phyloP scores from a whole-genome alignment of 2,113 vertebrate genomes.

The Apodemus speciosus region DNA sequence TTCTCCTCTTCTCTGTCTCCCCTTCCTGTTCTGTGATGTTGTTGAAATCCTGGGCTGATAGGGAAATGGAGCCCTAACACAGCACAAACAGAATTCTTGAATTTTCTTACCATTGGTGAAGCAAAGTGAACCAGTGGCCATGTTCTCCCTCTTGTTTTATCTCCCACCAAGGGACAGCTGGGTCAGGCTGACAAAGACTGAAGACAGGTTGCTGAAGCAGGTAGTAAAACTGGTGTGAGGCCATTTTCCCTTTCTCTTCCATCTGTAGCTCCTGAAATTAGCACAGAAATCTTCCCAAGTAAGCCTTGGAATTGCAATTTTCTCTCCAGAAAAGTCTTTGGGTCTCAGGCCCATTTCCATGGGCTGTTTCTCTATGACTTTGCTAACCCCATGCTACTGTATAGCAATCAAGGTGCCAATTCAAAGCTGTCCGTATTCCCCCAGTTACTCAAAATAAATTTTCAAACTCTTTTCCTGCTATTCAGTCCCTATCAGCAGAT shows the following conservation, averaged over 20 bases:
- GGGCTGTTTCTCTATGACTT: background rate
- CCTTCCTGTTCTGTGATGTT: background rate
- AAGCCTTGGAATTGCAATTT: background rate
- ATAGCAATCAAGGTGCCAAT: background rate
- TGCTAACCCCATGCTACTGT: background rate
- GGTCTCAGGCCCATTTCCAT: background rate
- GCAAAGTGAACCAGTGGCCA: background rate
- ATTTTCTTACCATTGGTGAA: conserved; percentile 16
- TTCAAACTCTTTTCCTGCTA: background rate
- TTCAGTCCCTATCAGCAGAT: background rate
- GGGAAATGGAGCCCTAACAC: conserved; percentile 6
- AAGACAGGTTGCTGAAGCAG: conserved; percentile 8
- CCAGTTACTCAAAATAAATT: background rate
- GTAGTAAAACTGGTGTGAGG: background rate
- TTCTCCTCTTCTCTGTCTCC: background rate
- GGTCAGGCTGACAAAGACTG: conserved; percentile 18
- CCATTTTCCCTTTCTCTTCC: background rate
- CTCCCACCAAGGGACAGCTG: conserved; percentile 50
- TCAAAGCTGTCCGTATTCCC: background rate
- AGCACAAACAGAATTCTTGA: conserved; percentile 51
- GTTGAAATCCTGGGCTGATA: background rate
- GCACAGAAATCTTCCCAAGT: background rate
- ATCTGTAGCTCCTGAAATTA: background rate
- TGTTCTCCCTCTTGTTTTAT: conserved; percentile 55
- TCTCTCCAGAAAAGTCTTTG: background rate